Base-by-base conservation (phyloP, 2,888 invertebrate genomes). In the Lycaena phlaeas region DNA sequence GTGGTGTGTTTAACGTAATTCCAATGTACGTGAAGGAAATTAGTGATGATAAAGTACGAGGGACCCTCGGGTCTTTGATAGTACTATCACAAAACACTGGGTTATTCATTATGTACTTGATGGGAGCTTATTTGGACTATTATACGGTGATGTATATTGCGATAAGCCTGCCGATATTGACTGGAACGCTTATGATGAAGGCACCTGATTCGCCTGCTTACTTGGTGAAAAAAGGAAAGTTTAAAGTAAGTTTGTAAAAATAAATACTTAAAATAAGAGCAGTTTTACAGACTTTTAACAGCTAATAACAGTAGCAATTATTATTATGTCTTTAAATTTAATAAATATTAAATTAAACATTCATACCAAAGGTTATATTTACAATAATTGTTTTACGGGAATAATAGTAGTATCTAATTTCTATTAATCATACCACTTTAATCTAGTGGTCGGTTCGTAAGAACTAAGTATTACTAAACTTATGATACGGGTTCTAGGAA, bases 141-240 rank as follows among this genome's bases (percentile, higher is more conserved):
- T 48, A 59, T 27, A 59, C 58, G 0, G 57, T 73, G 2, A 31
- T 73, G 4, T 73, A 68, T 62, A 56, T 63, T 1, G 58, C 61
- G 1, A 14, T 70, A 1, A 52, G 56, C 10, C 41, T 75, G 2
- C 67, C 71, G 0, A 40, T 71, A 1, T n/a, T 66, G 0, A 64
- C 63, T 11, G 47, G 63, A 1, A 25, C 69, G 2, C 31, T 68
- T 10, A 63, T 78, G 57, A 26, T 66, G 7, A 64, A 59, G 44
- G 68, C 70, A 41, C 77, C 77, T 2, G 75, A 77, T 45, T 71
- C 77, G 2, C 79, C 81, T 10, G 65, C 70, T 1, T 73, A 61
- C 51, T 56, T 76, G 34, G 60, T 79, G 1, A 72, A 73, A 27
- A 56, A 51, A 15, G 74, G 67, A 4, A 64, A 61, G 36, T 50